These are phyloP conservation scores for Acronicta alni DNA, from an alignment of 2,888 invertebrate genomes.

Conservation along the genomic window DNA sequence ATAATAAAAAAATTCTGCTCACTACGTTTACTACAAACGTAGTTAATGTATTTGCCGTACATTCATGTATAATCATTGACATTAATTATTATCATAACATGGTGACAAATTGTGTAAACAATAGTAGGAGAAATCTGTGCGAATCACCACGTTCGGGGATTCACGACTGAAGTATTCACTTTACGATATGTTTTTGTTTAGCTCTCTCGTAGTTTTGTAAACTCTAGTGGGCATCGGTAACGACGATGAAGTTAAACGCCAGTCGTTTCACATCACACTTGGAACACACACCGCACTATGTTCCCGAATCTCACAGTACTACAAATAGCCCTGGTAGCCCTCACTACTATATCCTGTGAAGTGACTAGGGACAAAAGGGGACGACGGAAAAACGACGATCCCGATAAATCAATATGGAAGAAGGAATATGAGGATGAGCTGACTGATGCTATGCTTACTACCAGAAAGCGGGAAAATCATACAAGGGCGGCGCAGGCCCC, in stretches of 20 bases:
- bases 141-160: conserved; percentile 62
- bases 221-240: conserved; percentile 54
- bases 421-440: conserved; percentile 83
- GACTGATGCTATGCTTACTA: conserved; percentile 74
- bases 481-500: conserved; percentile 70
- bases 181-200: conserved; percentile 72
- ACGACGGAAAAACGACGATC: conserved; percentile 66
- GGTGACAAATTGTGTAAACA: conserved; percentile 61
- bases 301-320: conserved; percentile 56
- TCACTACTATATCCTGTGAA: conserved; percentile 63
- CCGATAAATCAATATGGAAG: conserved; percentile 78
- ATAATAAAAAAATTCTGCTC: neutral
- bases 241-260: conserved; percentile 42
- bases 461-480: conserved; percentile 68
- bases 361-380: conserved; percentile 59
- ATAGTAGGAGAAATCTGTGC: conserved; percentile 59
- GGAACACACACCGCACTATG: conserved; percentile 70
- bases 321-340: conserved; percentile 54
- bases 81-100: conserved; percentile 61
- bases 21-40: neutral
- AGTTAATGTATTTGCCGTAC: conserved; percentile 14
- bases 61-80: conserved; percentile 45
- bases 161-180: conserved; percentile 62
- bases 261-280: conserved; percentile 64
- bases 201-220: conserved; percentile 66